phyloP scores from a whole-genome alignment of 2,888 invertebrate species.

The Chloroclysta siterata region DNA sequence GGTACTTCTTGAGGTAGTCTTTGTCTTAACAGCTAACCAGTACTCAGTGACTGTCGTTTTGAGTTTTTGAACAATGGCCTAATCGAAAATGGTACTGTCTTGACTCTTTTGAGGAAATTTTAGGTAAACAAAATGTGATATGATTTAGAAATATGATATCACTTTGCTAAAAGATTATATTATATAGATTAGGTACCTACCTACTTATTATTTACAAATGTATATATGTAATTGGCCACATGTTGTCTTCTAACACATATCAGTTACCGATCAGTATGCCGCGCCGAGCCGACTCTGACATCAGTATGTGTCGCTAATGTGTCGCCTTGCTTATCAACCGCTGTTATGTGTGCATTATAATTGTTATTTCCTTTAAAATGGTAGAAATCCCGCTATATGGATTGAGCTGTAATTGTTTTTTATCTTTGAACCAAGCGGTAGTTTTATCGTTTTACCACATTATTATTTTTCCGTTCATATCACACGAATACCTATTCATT shows the following conservation, averaged over 20 bases:
- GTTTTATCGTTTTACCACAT: constrained; percentile 20
- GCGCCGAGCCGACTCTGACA: constrained; percentile 11
- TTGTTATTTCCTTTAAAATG: constrained; percentile 25
- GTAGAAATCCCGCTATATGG: constrained; percentile 33
- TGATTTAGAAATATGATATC: too few species aligned
- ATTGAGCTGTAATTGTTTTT: constrained; percentile 32
- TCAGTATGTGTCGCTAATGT: constrained; percentile 13
- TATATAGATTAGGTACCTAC: too few species aligned
- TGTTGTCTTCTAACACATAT: constrained; percentile 4
- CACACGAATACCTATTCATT: neutral
- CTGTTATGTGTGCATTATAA: constrained; percentile 3
- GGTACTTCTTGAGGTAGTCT: too few species aligned
- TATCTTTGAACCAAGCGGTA: constrained; percentile 15
- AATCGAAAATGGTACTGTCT: too few species aligned
- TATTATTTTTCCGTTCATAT: constrained; percentile 15
- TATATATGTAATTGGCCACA: too few species aligned
- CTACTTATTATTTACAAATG: too few species aligned
- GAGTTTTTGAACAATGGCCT: too few species aligned
- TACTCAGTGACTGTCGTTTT: too few species aligned
- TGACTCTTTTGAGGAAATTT: too few species aligned
- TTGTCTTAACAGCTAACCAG: too few species aligned
- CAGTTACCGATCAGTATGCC: constrained; percentile 13
- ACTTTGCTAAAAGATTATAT: too few species aligned
- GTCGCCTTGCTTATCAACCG: constrained; percentile 2
- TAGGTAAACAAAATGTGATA: too few species aligned